A percentile compares a stretch with the other conserved stretches of the same genome.
These are phyloP conservation scores for Peromyscus leucopus DNA, from an alignment of 2,113 vertebrate genomes.

Conservation along the genomic window DNA sequence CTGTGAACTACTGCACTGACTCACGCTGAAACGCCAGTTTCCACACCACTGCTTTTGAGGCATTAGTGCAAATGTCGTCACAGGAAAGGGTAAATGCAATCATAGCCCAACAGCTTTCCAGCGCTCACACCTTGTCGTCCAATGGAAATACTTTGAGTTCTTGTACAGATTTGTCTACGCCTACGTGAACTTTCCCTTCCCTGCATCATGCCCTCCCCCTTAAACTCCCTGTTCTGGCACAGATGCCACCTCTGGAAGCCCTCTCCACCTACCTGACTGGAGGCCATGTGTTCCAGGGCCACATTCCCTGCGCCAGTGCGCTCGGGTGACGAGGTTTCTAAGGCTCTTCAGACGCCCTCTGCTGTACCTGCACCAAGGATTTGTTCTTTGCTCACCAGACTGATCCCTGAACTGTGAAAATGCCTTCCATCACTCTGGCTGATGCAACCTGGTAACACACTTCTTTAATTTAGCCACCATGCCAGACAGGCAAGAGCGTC, in stretches of 20 bases:
- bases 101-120: background rate
- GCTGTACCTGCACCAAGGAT: background rate
- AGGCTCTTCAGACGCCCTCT: background rate
- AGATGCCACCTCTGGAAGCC: background rate
- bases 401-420: background rate
- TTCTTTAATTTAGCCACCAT: background rate
- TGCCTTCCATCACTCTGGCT: background rate
- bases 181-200: background rate
- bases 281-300: no score
- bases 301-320: accelerated
- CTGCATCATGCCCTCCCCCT: background rate
- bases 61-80: background rate
- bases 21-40: background rate
- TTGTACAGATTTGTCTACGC: background rate
- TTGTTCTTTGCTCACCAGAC: background rate
- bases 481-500: background rate
- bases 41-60: background rate
- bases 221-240: background rate
- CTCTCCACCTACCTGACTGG: background rate
- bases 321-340: background rate
- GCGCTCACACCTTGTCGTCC: background rate
- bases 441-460: background rate
- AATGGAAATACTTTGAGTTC: background rate
- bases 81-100: background rate
- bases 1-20: background rate